phyloP scores from a whole-genome alignment of 2,888 invertebrate species.

The Caenorhabditis becei region DNA sequence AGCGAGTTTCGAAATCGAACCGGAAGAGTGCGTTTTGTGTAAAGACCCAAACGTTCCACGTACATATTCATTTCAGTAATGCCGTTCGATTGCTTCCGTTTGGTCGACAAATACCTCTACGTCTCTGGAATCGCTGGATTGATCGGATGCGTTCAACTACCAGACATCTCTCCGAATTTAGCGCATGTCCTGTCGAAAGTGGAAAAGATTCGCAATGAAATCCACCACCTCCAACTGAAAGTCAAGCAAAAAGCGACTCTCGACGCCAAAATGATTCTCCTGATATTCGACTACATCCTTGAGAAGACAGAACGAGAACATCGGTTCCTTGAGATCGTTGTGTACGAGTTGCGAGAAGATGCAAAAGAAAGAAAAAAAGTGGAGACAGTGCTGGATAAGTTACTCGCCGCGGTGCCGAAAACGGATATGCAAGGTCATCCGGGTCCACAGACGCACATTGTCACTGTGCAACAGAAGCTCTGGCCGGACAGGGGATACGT shows the following conservation, averaged over 20 bases:
- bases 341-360: background rate
- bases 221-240: constrained; percentile 5
- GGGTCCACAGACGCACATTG: constrained; percentile 4
- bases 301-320: background rate
- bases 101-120: constrained; percentile 2
- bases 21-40: background rate
- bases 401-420: constrained; percentile 17
- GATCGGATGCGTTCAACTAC: constrained; percentile 7
- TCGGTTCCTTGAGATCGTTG: constrained; percentile 15
- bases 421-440: background rate
- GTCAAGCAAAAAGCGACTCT: background rate
- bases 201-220: constrained; percentile 29
- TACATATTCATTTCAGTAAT: background rate
- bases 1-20: background rate
- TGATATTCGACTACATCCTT: constrained; percentile 24
- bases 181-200: constrained; percentile 12
- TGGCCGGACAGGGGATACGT: constrained; percentile 16
- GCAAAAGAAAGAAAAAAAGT: too few relatives aligned
- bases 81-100: constrained; percentile 18
- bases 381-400: background rate
- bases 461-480: background rate
- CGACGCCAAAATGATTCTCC: background rate
- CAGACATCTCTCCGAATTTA: background rate
- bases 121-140: constrained; percentile 11
- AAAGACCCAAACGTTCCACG: background rate